A percentile compares a stretch with the other conserved stretches of the same genome.
These are phyloP conservation scores for Pristionchus entomophagus DNA, from an alignment of 2,888 invertebrate genomes.

Conservation along the genomic window DNA sequence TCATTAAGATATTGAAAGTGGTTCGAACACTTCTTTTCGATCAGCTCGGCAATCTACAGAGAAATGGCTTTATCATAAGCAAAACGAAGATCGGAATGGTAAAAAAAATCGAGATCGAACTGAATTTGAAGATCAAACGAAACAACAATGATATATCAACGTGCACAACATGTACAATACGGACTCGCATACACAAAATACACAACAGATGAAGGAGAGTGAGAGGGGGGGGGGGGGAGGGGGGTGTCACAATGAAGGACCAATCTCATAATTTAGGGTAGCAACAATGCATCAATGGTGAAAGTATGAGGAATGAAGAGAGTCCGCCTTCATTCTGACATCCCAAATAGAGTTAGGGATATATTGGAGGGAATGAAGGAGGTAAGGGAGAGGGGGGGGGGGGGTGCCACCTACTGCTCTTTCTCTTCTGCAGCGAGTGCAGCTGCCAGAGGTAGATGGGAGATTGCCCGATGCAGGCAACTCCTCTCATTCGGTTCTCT, in stretches of 20 bases:
- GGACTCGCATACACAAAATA: neutral
- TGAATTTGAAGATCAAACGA: neutral
- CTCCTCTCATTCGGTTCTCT: constrained; percentile 25
- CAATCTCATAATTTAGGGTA: no score
- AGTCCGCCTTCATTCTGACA: neutral
- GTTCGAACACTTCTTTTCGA: neutral
- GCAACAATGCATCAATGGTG: no score
- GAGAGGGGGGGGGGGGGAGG: neutral
- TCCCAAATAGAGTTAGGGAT: neutral
- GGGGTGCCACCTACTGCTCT: neutral
- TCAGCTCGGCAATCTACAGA: neutral
- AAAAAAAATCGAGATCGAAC: neutral
- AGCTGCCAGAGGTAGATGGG: constrained; percentile 26
- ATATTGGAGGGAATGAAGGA: neutral
- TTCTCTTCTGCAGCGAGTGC: constrained; percentile 38
- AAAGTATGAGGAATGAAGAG: neutral
- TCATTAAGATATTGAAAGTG: neutral
- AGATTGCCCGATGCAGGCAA: constrained; percentile 5
- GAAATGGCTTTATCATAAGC: neutral
- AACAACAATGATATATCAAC: neutral
- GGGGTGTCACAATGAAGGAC: neutral
- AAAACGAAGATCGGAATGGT: neutral
- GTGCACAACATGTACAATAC: neutral
- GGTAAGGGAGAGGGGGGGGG: neutral
- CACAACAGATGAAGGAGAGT: neutral